Percentiles rank a stretch among this genome's conserved stretches.
phyloP scores from a whole-genome alignment of 2,113 vertebrate species.

The Charina bottae region DNA sequence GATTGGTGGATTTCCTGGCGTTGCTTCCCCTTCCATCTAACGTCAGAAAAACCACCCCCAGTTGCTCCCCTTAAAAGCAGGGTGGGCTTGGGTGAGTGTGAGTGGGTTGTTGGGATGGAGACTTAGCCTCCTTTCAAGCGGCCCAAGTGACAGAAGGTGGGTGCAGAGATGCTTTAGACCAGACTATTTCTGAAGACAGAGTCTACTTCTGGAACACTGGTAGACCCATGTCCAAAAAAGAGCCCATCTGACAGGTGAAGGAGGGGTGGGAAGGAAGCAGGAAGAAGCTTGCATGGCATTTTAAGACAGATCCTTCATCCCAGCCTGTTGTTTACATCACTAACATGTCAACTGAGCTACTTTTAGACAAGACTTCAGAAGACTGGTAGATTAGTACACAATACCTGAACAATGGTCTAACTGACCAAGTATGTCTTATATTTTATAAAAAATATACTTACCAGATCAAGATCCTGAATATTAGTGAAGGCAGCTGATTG shows the following conservation, averaged over 20 bases:
- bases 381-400: neutral
- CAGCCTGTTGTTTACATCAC: neutral
- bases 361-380: neutral
- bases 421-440: neutral
- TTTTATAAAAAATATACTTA: neutral
- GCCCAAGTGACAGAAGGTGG: neutral
- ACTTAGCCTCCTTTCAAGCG: neutral
- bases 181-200: neutral
- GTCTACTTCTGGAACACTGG: neutral
- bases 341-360: neutral
- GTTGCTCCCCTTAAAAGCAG: neutral
- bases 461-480: slow-evolving; percentile 17
- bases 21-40: neutral
- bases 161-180: neutral
- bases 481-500: neutral
- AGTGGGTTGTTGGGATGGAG: neutral
- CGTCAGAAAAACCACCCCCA: too few species aligned
- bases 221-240: neutral
- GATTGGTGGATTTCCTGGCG: neutral
- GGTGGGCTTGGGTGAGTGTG: neutral
- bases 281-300: neutral
- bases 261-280: neutral
- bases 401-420: neutral
- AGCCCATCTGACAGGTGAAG: neutral
- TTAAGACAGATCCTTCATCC: neutral